These are phyloP conservation scores for Grammomys surdaster DNA, from an alignment of 2,113 vertebrate genomes.

Conservation along the genomic window DNA sequence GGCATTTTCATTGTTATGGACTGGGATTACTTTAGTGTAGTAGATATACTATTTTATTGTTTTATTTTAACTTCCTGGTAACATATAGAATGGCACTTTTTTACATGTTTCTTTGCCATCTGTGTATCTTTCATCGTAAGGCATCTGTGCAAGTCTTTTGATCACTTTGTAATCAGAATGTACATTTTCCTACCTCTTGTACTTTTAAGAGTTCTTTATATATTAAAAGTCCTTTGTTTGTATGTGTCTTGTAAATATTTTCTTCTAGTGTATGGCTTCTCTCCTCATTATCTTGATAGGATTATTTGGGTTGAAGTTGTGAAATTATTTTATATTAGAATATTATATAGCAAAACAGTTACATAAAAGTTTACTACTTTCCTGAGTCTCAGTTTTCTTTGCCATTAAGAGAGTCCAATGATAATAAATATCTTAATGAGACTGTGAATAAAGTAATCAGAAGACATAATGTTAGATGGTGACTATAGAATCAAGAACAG, in stretches of 20 bases:
- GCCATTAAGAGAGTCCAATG: background rate
- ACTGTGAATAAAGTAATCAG: slow-evolving; percentile 29
- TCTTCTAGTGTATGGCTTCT: background rate
- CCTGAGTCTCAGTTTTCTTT: slow-evolving; percentile 21
- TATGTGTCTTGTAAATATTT: slow-evolving; percentile 48
- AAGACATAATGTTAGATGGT: background rate
- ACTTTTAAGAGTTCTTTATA: background rate
- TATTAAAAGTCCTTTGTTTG: background rate
- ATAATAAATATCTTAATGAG: slow-evolving; percentile 24
- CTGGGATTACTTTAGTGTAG: background rate
- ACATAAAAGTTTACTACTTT: background rate
- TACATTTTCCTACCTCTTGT: slow-evolving; percentile 23
- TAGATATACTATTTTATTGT: background rate
- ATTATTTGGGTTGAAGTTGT: background rate
- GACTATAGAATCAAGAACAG: background rate
- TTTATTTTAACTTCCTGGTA: background rate
- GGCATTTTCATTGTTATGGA: background rate
- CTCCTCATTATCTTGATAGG: slow-evolving; percentile 28
- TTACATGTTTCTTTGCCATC: background rate
- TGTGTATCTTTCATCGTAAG: background rate
- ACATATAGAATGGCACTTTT: background rate
- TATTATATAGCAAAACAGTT: slow-evolving; percentile 17
- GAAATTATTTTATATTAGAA: slow-evolving; percentile 16
- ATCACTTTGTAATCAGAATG: background rate
- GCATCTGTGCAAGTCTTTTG: background rate